Conservation (phyloP, 35 echinoderm and acorn worm species). For the Amphiura filiformis region DNA sequence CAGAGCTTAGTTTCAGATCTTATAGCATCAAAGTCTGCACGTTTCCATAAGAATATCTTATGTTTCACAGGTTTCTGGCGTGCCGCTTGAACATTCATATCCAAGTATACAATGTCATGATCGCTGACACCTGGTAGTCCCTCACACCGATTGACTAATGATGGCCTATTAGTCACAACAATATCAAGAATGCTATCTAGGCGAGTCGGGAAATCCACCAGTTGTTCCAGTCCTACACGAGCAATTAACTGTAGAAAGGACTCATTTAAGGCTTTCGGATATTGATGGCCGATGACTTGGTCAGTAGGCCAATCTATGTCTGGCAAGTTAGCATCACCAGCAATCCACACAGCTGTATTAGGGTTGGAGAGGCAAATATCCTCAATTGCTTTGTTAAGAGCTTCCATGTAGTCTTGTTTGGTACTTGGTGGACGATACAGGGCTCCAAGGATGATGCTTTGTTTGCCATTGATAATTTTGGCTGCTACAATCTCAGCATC, state of each 20-base stretch:
- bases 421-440: not conserved
- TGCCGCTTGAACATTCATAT: not conserved
- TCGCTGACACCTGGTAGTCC: constrained; percentile 18
- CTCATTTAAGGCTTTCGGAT: not conserved
- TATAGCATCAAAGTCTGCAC: not conserved
- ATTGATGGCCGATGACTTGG: not conserved
- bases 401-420: not conserved
- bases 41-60: not conserved
- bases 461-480: not conserved
- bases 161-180: constrained; percentile 3
- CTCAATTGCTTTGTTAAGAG: not conserved
- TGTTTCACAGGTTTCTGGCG: not conserved
- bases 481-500: not conserved
- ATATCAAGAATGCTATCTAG: constrained; percentile 24
- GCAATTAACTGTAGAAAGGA: not conserved
- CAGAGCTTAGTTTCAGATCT: too few species aligned
- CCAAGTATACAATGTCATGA: constrained; percentile 8
- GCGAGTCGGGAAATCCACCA: constrained; percentile 3
- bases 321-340: too few species aligned
- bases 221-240: not conserved
- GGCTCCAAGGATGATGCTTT: constrained; percentile 14
- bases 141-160: not conserved
- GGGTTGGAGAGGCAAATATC: not conserved
- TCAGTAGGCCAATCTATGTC: not conserved
- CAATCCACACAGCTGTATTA: not conserved